phyloP scores from a whole-genome alignment of 2,113 vertebrate genomes.

The Phalacrocorax brasilianus region DNA sequence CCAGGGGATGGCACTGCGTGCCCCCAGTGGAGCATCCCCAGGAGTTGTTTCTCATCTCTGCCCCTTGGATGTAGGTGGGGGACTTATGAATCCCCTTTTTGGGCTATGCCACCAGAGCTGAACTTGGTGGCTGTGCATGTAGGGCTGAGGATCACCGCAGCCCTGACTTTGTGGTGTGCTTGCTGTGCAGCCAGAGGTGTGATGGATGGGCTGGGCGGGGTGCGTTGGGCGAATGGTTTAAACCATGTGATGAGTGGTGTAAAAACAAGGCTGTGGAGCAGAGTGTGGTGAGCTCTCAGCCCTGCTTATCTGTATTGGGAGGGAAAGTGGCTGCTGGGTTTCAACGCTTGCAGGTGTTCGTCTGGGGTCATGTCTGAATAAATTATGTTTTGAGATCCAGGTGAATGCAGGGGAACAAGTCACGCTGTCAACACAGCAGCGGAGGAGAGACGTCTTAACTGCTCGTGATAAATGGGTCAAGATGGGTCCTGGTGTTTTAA shows the following conservation, averaged over 20 bases:
- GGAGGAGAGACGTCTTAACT: not conserved
- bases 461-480: constrained; percentile 1
- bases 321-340: not conserved
- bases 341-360: not conserved
- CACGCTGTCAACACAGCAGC: rapidly evolving
- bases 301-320: not conserved
- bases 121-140: rapidly evolving
- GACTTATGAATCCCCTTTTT: not conserved
- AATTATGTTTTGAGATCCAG: not conserved
- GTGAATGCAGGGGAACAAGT: not conserved
- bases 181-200: rapidly evolving
- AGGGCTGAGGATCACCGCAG: not conserved
- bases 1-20: rapidly evolving
- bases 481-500: constrained; percentile 24
- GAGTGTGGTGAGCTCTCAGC: not conserved
- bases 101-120: rapidly evolving
- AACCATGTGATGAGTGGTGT: rapidly evolving
- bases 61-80: not conserved
- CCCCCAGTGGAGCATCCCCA: not conserved
- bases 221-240: not conserved
- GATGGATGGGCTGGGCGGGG: not conserved
- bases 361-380: not conserved
- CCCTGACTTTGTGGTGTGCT: not conserved
- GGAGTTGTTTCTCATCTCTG: not conserved
- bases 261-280: not conserved